Evolutionary conservation across 2,888 invertebrate genomes (phyloP).

Genomic region (Malacosoma neustria): DNA sequence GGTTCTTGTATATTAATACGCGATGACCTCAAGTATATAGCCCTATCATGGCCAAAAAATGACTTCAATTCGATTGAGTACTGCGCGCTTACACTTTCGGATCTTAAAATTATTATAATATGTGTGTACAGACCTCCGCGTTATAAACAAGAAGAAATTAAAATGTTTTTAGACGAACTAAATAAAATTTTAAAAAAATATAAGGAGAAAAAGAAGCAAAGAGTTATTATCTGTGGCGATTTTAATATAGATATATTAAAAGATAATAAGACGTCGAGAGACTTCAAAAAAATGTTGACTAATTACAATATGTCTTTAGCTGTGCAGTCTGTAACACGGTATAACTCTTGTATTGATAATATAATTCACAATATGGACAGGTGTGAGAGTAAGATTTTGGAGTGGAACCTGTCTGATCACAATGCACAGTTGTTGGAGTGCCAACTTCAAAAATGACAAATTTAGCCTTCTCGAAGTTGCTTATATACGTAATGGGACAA

Average conservation of each 20-base stretch:
- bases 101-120: background rate
- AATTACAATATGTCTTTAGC: background rate
- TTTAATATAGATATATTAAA: background rate
- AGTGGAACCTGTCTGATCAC: too few relatives aligned
- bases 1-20: background rate
- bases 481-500: too few relatives aligned
- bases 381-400: background rate
- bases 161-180: background rate
- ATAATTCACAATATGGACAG: background rate
- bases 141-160: background rate
- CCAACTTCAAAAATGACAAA: too few relatives aligned
- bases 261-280: background rate
- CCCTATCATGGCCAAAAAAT: background rate
- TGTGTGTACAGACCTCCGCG: background rate
- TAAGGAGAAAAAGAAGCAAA: background rate
- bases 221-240: background rate
- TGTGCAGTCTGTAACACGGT: too few relatives aligned
- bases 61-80: background rate
- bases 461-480: too few relatives aligned
- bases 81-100: background rate
- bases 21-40: background rate
- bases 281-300: background rate
- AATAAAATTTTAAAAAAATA: background rate
- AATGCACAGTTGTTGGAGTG: too few relatives aligned
- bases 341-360: background rate